Base-by-base conservation (phyloP, 92 coral and sea anemone genomes). In the Meandrina meandrites region DNA sequence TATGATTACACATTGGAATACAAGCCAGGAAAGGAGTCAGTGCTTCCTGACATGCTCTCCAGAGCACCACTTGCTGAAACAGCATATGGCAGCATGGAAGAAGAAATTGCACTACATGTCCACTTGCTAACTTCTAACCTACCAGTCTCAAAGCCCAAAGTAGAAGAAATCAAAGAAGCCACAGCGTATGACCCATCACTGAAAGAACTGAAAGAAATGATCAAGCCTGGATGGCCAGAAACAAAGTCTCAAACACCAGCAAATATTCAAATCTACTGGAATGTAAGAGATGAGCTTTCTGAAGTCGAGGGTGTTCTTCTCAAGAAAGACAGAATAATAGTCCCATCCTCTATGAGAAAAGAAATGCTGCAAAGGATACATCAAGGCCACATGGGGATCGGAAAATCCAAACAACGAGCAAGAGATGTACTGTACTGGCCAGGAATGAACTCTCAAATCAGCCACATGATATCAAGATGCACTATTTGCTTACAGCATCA, bases 201-300 rank as follows among this genome's bases (percentile, higher is more conserved):
- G n/a, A n/a, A n/a, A n/a, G n/a, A n/a, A n/a, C n/a, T n/a, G n/a
- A n/a, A n/a, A n/a, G n/a, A n/a, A n/a, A n/a, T n/a, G n/a, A n/a
- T n/a, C n/a, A n/a, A n/a, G n/a, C n/a, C n/a, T n/a, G n/a, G n/a
- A n/a, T n/a, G n/a, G n/a, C n/a, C n/a, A n/a, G n/a, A n/a, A n/a
- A n/a, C n/a, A n/a, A n/a, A n/a, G n/a, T n/a, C n/a, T n/a, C n/a
- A n/a, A n/a, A n/a, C n/a, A n/a, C n/a, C n/a, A n/a, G n/a, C n/a
- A n/a, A n/a, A n/a, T n/a, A n/a, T n/a, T n/a, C n/a, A n/a, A n/a
- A n/a, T n/a, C n/a, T n/a, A n/a, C n/a, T n/a, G n/a, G n/a, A n/a
- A n/a, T 81, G 76, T 80, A 15, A 79, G 92, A 84, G 94, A 92
- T 51, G 97, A 92, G 86, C 83, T 91, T 15, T 91, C 93, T 19